Conservation (phyloP, 2,888 invertebrate genomes). For the Elaeidobius kamerunicus region DNA sequence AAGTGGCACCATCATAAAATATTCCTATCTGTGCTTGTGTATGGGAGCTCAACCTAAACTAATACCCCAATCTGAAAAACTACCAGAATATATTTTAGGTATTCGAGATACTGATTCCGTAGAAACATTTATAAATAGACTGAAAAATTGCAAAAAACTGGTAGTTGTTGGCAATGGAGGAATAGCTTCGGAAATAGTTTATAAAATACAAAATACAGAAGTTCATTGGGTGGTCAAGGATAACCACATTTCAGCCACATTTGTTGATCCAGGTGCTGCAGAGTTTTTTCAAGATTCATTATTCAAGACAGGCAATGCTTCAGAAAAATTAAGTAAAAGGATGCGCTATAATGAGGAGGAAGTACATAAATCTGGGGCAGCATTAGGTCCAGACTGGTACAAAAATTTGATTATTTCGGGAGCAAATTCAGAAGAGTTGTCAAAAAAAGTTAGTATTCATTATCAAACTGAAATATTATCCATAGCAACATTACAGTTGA, state of each 20-base stretch:
- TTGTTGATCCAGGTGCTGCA: conserved; percentile 94
- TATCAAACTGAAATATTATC: conserved; percentile 58
- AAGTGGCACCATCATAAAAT: conserved; percentile 58
- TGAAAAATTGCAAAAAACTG: conserved; percentile 68
- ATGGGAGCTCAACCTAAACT: conserved; percentile 86
- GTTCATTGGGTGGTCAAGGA: conserved; percentile 94
- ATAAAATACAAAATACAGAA: conserved; percentile 80
- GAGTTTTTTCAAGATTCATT: conserved; percentile 75
- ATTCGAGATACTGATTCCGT: conserved; percentile 96
- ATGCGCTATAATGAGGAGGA: conserved; percentile 65
- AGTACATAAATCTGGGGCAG: conserved; percentile 69
- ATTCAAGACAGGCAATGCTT: conserved; percentile 25
- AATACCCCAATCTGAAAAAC: conserved; percentile 58
- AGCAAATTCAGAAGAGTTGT: conserved; percentile 34
- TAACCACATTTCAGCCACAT: conserved; percentile 87
- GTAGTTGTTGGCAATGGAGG: conserved; percentile 96
- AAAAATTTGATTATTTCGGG: conserved; percentile 62
- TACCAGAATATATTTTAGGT: conserved; percentile 66
- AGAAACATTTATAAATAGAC: conserved; percentile 66
- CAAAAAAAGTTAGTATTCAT: conserved; percentile 58
- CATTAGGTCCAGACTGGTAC: conserved; percentile 97
- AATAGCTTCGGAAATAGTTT: conserved; percentile 94
- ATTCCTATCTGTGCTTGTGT: conserved; percentile 84
- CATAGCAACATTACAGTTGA: conserved; percentile 36
- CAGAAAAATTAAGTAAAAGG: conserved; percentile 50